Evolutionary conservation across 2,113 vertebrate genomes (phyloP), one percentile per base, ranked within the genome.

Genomic region (Spilogale gracilis): DNA sequence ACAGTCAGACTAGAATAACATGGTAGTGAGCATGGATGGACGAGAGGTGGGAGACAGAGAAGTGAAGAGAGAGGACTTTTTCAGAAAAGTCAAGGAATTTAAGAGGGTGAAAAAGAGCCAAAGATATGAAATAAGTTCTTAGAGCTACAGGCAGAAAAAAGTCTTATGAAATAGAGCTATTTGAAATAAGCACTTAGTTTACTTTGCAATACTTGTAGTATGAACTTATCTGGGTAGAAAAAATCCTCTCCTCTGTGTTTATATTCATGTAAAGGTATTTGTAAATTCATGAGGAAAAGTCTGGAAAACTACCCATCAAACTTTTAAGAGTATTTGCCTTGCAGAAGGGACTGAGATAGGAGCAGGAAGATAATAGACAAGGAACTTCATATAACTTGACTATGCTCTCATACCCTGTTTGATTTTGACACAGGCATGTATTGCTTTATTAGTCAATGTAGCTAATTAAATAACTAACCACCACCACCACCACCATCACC

Each of bases 381-480:
- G 27, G 20, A 93, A 56, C 17, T 3, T 83, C 56, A 63, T n/a
- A 3, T 48, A 48, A 76, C 67, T 38, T 9, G 52, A 27, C 6
- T 20, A 16, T 25, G 60, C 67, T 96, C 81, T 63, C 56, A 60
- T 6, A 16, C 1, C n/a, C 4, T 81, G 11, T 82, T 93, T 63
- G 20, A 69, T 69, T 91, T 89, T 80, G 65, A 96, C 27, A 84
- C 11, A 96, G n/a, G 6, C 9, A 32, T 6, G 2, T 56, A 52
- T 18, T 82, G 86, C 38, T 65, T 78, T 94, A 43, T 43, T 45
- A 88, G 79, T 85, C 91, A 90, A 94, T 61, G 6, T 8, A 89
- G 81, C 60, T 76, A 91, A 69, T 48, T 54, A 63, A 79, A 25
- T 92, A 94, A 94, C 58, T 86, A 86, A 80, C 25, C 93, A 94